Evolutionary conservation across 2,888 invertebrate species (phyloP).

Genomic region (Cephus runcator): DNA sequence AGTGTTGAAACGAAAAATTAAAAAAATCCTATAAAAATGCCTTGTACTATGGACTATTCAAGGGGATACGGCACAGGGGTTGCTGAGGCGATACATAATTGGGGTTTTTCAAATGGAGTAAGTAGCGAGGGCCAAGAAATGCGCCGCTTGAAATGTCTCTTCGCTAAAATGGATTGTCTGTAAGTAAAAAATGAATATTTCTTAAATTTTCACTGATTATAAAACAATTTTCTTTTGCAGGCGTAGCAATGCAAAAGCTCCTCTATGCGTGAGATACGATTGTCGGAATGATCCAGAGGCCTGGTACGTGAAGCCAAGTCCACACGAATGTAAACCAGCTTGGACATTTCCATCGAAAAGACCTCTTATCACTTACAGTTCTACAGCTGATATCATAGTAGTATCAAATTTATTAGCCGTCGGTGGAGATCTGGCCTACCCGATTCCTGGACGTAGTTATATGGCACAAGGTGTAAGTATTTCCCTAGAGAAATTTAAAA

Average conservation of each 20-base stretch:
- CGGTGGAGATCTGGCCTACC: constrained; percentile 37
- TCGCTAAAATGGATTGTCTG: constrained; percentile 52
- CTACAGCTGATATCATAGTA: constrained; percentile 37
- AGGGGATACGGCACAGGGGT: constrained; percentile 47
- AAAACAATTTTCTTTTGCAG: constrained; percentile 17
- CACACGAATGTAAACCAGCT: constrained; percentile 49
- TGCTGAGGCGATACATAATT: constrained; percentile 56
- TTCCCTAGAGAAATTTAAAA: background rate
- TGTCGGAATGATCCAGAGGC: constrained; percentile 48
- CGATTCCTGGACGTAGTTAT: constrained; percentile 46
- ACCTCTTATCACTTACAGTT: constrained; percentile 51
- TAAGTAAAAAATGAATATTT: constrained; percentile 28
- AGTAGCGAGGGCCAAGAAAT: constrained; percentile 51
- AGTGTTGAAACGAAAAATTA: no score
- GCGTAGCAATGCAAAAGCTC: constrained; percentile 24
- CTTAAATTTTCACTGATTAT: background rate
- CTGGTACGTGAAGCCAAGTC: constrained; percentile 50
- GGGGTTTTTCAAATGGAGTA: constrained; percentile 54
- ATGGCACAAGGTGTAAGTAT: constrained; percentile 46
- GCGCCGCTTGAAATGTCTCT: constrained; percentile 47
- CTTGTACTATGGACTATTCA: constrained; percentile 46
- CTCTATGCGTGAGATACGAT: constrained; percentile 44
- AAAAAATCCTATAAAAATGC: constrained; percentile 22
- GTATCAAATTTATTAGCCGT: constrained; percentile 37
- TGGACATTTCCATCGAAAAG: constrained; percentile 48